phyloP scores from a whole-genome alignment of 2,888 invertebrate genomes.

The Drosophila kuntzei region DNA sequence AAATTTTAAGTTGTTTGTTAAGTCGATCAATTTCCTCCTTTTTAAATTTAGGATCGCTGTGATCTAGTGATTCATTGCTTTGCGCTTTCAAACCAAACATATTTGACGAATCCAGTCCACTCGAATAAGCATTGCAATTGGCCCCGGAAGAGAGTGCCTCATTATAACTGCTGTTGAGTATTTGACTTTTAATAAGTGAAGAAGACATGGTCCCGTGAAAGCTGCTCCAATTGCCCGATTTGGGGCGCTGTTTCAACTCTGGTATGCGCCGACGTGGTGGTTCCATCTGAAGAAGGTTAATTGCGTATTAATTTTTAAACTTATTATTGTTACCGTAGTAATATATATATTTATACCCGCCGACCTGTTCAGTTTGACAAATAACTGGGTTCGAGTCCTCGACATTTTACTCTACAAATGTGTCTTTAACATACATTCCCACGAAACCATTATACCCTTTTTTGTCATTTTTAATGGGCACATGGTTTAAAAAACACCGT shows the following conservation, averaged over 20 bases:
- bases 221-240: conserved; percentile 90
- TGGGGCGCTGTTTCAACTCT: conserved; percentile 90
- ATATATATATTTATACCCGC: no score
- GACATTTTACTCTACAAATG: no score
- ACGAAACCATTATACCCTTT: no score
- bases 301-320: no score
- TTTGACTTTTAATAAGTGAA: conserved; percentile 87
- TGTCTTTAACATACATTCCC: no score
- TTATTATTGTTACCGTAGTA: no score
- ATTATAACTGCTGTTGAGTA: conserved; percentile 90
- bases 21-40: conserved; percentile 92
- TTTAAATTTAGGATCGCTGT: conserved; percentile 85
- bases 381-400: no score
- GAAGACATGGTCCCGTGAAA: conserved; percentile 86
- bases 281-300: conserved; percentile 85
- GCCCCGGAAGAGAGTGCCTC: conserved; percentile 87
- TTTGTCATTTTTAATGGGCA: no score
- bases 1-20: conserved; percentile 90
- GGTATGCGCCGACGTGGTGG: conserved; percentile 90
- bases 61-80: conserved; percentile 83
- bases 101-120: conserved; percentile 22
- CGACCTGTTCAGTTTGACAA: no score
- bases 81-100: conserved; percentile 78
- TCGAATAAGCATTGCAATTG: conserved; percentile 27
- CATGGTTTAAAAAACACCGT: no score